Evolutionary conservation across 2,888 invertebrate species (phyloP).

Genomic region (Invenusta paracnida): DNA sequence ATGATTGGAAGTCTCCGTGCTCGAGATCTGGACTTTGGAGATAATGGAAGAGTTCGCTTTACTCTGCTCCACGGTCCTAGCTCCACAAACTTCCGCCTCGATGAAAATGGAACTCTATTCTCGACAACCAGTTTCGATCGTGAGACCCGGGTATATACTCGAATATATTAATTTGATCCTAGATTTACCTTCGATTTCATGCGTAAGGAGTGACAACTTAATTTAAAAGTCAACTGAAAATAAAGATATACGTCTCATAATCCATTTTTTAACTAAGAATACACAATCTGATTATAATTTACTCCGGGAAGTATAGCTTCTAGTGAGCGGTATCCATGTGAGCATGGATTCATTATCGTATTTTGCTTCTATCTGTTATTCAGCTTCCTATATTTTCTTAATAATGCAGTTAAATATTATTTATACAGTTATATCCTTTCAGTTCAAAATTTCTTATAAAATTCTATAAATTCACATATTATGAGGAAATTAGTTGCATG

Average conservation of each 20-base stretch:
- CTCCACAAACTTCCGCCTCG: background rate
- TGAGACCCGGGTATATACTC: slow-evolving; percentile 26
- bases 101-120: slow-evolving; percentile 34
- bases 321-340: no score
- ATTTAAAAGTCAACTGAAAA: background rate
- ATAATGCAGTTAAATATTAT: no score
- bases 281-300: no score
- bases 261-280: background rate
- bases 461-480: no score
- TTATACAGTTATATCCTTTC: no score
- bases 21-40: slow-evolving; percentile 27
- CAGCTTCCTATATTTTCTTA: no score
- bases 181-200: background rate
- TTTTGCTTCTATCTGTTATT: no score
- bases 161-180: background rate
- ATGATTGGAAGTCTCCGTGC: slow-evolving; percentile 20
- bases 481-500: no score
- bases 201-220: background rate
- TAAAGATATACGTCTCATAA: background rate
- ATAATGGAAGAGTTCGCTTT: slow-evolving; percentile 21
- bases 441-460: no score
- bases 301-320: no score
- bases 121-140: slow-evolving; percentile 28
- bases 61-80: background rate
- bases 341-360: no score